Conservation (phyloP, 2,888 invertebrate species). For the Argyresthia goedartella region DNA sequence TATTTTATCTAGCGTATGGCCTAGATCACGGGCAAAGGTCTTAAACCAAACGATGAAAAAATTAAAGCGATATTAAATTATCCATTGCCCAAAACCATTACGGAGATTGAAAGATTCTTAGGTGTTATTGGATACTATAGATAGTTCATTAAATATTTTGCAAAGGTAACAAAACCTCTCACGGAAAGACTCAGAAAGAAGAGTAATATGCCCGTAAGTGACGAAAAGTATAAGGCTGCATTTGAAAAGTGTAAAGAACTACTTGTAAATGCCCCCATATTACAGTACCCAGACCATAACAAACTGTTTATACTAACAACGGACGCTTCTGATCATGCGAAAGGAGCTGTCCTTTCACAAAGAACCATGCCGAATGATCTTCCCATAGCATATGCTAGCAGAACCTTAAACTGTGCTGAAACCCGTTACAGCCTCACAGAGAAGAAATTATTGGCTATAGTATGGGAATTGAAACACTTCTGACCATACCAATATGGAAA, state of each 20-base stretch:
- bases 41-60: constrained; percentile 13
- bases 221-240: constrained; percentile 8
- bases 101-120: constrained; percentile 18
- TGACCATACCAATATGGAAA: constrained; percentile 25
- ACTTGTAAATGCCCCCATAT: too few species aligned
- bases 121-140: constrained; percentile 25
- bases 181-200: constrained; percentile 8
- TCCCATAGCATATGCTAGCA: constrained; percentile 16
- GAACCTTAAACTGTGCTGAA: constrained; percentile 15
- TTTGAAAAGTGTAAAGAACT: constrained; percentile 6
- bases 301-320: too few species aligned
- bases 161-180: constrained; percentile 19
- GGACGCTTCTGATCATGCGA: too few species aligned
- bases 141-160: constrained; percentile 21
- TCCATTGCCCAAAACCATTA: constrained; percentile 7
- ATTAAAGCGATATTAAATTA: constrained; percentile 7
- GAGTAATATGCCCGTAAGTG: constrained; percentile 3
- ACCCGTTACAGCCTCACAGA: constrained; percentile 17
- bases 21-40: constrained; percentile 11
- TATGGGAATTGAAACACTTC: constrained; percentile 19
- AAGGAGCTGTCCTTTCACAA: constrained; percentile 13
- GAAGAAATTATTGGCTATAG: constrained; percentile 18
- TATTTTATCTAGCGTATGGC: too few species aligned
- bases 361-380: constrained; percentile 10
- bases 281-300: too few species aligned